Evolutionary conservation across 2,797 vertebrate genomes (phyloP), one percentile per base, ranked within the genome.

Genomic region (Sciaenops ocellatus): DNA sequence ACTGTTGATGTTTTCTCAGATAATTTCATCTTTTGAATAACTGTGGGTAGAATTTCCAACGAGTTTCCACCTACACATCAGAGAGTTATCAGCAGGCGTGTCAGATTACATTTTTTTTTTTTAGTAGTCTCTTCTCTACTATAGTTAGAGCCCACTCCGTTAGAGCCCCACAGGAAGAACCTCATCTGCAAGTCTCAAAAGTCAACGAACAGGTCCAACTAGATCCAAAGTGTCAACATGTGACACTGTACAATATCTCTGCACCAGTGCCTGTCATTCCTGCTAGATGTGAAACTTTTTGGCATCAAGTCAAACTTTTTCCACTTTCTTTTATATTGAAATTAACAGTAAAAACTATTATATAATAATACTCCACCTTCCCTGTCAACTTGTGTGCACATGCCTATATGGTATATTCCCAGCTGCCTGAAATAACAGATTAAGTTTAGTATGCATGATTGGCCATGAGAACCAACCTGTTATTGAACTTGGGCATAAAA

Each of bases 181-280:
- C 38, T 78, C 66, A 48, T 24, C 42, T 16, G 34, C 7, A 44
- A 76, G 59, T 74, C 48, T 84, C 67, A 69, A 28, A 38, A 77
- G 76, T 76, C 24, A 77, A 73, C 73, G 0, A 90, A 92, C 91
- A 76, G 80, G 86, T 90, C 44, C 6, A 68, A 91, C 86, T 28
- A 76, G 84, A 84, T 74, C 34, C 34, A 38, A 38, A 38, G 1
- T 18, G 56, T 78, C 28, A 57, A 70, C n/a, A 13, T 9, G 15
- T 18, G 3, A 56, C 12, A 61, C 9, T 48, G 47, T 46, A 16
- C 16, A 38, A 46, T 34, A 20, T 79, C 16, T 51, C 3, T 22
- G 4, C 3, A 44, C 1, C 3, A 42, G 6, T 48, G 51, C 34
- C 34, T 52, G 17, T 66, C 20, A 41, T 13, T 50, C 20, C 30